Conservation (phyloP, 2,113 vertebrate genomes). For the Calonectris borealis region DNA sequence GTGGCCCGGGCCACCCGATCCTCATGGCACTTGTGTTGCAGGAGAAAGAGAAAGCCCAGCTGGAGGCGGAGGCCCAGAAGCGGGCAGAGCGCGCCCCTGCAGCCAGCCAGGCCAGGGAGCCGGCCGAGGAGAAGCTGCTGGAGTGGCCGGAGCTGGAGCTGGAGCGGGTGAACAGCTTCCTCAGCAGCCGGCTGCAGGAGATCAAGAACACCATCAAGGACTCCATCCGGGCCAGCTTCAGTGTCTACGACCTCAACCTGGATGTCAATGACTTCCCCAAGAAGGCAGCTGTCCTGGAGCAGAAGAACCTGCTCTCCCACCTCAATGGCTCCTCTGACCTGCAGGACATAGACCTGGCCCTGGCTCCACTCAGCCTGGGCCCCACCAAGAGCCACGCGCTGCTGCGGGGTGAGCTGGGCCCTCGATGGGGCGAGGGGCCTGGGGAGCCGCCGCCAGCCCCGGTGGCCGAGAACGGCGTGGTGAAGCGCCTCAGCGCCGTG, state of each 20-base stretch:
- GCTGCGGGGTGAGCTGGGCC: conserved; percentile 72
- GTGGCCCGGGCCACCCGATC: neutral
- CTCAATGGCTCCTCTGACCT: conserved; percentile 89
- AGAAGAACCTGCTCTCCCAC: conserved; percentile 88
- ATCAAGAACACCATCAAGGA: conserved; percentile 98
- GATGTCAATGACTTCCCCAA: conserved; percentile 95
- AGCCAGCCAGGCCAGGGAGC: conserved; percentile 59
- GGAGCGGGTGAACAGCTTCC: conserved; percentile 94
- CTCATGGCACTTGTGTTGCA: conserved; percentile 51
- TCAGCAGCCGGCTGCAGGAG: conserved; percentile 95
- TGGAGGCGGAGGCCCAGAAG: conserved; percentile 76
- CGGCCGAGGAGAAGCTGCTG: conserved; percentile 77
- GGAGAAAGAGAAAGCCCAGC: conserved; percentile 92
- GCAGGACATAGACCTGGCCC: conserved; percentile 93
- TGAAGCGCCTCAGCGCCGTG: conserved; percentile 86
- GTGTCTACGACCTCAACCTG: conserved; percentile 92
- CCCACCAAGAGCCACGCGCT: conserved; percentile 81
- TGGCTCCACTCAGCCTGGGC: conserved; percentile 90
- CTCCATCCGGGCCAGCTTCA: conserved; percentile 94
- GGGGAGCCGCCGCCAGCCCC: conserved; percentile 55
- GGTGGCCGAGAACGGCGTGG: conserved; percentile 73
- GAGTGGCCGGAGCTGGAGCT: conserved; percentile 95
- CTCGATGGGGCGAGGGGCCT: conserved; percentile 70
- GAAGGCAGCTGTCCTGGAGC: conserved; percentile 89
- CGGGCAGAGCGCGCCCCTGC: conserved; percentile 65